Conservation (phyloP, 2,113 vertebrate genomes). For the Aleadryas rufinucha region DNA sequence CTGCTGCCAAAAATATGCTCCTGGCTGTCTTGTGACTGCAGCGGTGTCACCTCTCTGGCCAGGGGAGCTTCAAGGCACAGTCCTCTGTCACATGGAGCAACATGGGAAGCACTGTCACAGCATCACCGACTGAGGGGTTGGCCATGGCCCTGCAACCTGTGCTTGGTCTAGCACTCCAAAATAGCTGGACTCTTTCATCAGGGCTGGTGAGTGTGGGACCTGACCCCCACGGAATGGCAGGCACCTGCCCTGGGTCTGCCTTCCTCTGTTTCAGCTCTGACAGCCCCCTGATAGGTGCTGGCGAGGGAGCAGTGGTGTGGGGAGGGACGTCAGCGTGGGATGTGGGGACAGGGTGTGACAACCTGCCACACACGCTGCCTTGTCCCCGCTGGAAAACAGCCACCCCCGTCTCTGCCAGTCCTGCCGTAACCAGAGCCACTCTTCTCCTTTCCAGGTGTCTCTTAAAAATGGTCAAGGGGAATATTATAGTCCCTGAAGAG, state of each 20-base stretch:
- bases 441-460: constrained; percentile 45
- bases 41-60: rapidly evolving
- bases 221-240: background rate
- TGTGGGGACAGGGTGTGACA: background rate
- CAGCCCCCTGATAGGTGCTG: background rate
- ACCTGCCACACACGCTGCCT: rapidly evolving
- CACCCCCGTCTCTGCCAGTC: rapidly evolving
- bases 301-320: rapidly evolving
- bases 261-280: rapidly evolving
- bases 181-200: background rate
- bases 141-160: rapidly evolving
- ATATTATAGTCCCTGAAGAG: constrained; percentile 25
- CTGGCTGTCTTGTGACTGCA: background rate
- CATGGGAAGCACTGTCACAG: background rate
- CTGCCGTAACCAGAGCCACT: background rate
- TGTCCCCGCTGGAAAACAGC: rapidly evolving
- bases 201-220: rapidly evolving
- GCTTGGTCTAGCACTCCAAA: background rate
- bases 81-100: background rate
- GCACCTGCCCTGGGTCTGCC: background rate
- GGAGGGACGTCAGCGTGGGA: background rate
- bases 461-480: constrained; percentile 47
- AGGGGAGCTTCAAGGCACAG: background rate
- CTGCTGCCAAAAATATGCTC: background rate
- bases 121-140: rapidly evolving